phyloP scores from a whole-genome alignment of 2,797 vertebrate genomes.

The Platyrinchus mystaceus region DNA sequence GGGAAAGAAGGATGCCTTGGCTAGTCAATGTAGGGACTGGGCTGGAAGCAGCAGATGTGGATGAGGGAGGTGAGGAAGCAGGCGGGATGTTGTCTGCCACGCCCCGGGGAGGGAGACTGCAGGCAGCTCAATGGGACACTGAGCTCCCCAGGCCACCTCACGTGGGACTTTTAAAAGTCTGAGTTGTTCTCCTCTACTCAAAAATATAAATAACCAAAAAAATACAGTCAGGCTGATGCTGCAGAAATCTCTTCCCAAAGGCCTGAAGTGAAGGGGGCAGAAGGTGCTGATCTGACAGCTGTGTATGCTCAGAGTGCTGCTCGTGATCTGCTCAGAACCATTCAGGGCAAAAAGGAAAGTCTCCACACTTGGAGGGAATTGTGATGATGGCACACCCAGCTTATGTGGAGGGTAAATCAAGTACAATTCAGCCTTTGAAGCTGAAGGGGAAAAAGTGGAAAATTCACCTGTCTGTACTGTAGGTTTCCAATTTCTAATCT shows the following conservation, averaged over 20 bases:
- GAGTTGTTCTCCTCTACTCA: not conserved
- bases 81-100: not conserved
- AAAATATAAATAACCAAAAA: not conserved
- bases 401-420: not conserved
- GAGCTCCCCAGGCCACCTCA: not conserved
- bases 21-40: not conserved
- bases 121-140: not conserved
- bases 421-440: not conserved
- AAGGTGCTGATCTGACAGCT: not conserved
- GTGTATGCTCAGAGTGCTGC: not conserved
- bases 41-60: not conserved
- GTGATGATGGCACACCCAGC: not conserved
- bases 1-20: not conserved
- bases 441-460: not conserved
- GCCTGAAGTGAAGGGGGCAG: not conserved
- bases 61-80: not conserved
- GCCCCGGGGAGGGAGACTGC: not conserved
- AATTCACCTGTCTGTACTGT: not conserved
- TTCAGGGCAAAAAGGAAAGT: not conserved
- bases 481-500: not conserved
- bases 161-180: rapidly evolving
- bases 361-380: not conserved
- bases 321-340: not conserved
- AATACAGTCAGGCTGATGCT: not conserved
- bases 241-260: not conserved